These are phyloP conservation scores for Lepisosteus oculatus DNA, from an alignment of 2,113 vertebrate species.

Conservation along the genomic window DNA sequence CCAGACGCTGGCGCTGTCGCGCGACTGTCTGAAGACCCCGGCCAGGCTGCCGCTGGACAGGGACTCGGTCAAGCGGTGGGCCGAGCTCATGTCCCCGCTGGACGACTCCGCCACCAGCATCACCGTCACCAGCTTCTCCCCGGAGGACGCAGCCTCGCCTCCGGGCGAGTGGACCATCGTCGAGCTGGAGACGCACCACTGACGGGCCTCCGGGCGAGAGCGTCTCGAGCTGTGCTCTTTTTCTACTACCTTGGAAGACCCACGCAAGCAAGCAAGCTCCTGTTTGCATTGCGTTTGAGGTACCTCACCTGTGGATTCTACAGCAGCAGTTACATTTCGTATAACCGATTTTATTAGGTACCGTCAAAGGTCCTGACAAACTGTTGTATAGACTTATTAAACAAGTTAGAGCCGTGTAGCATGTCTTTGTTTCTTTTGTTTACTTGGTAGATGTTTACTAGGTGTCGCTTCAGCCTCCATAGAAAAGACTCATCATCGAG, in stretches of 20 bases:
- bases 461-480: slow-evolving; percentile 48
- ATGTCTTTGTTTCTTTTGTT: slow-evolving; percentile 59
- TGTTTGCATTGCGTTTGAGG: slow-evolving; percentile 14
- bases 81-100: slow-evolving; percentile 87
- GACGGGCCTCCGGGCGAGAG: slow-evolving; percentile 46
- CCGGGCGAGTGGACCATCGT: slow-evolving; percentile 98
- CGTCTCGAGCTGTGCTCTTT: background rate
- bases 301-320: slow-evolving; percentile 19
- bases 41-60: slow-evolving; percentile 77
- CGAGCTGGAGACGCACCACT: slow-evolving; percentile 98
- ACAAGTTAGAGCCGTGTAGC: slow-evolving; percentile 50
- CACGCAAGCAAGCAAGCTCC: background rate
- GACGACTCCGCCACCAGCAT: slow-evolving; percentile 91
- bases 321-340: slow-evolving; percentile 24
- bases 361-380: slow-evolving; percentile 21
- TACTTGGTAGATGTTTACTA: slow-evolving; percentile 48
- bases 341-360: slow-evolving; percentile 15
- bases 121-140: slow-evolving; percentile 92
- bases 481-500: slow-evolving; percentile 32
- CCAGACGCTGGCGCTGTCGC: slow-evolving; percentile 90
- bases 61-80: slow-evolving; percentile 84
- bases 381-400: slow-evolving; percentile 29
- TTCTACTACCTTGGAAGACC: background rate
- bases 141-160: slow-evolving; percentile 90
- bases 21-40: slow-evolving; percentile 81